A percentile compares a stretch with the other conserved stretches of the same genome.
phyloP scores from a whole-genome alignment of 2,113 vertebrate genomes.

The Ptilorrhoa leucosticta region DNA sequence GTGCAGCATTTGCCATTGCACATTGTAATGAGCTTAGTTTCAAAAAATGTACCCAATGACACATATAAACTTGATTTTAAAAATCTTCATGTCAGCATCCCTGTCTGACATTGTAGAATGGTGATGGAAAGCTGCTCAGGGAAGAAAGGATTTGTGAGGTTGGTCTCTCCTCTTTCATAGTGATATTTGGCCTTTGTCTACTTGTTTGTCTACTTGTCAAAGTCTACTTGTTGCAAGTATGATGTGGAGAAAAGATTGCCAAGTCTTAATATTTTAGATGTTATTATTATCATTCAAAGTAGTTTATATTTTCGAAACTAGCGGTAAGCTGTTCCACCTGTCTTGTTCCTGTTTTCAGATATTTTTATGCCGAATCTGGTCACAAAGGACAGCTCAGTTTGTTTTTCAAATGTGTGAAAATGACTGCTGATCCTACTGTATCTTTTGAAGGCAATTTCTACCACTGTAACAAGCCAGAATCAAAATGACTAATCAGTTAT shows the following conservation, averaged over 20 bases:
- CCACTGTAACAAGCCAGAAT: constrained; percentile 57
- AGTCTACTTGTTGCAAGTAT: background rate
- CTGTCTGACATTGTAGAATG: background rate
- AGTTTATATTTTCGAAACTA: background rate
- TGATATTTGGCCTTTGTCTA: rapidly evolving
- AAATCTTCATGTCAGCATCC: background rate
- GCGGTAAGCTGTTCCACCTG: background rate
- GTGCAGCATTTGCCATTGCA: background rate
- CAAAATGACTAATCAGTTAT: constrained; percentile 69
- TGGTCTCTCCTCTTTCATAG: background rate
- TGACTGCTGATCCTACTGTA: constrained; percentile 24
- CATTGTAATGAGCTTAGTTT: background rate
- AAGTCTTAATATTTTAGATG: background rate
- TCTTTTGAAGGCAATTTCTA: constrained; percentile 59
- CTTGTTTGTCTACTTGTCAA: too few species aligned
- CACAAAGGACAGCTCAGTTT: constrained; percentile 3
- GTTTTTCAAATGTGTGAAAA: constrained; percentile 32
- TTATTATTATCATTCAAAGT: background rate
- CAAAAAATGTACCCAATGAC: background rate
- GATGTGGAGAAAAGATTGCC: background rate
- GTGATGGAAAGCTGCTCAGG: background rate
- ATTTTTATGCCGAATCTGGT: background rate
- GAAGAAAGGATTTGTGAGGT: background rate
- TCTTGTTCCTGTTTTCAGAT: background rate
- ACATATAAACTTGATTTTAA: background rate